A percentile compares a stretch with the other conserved stretches of the same genome.
phyloP scores from a whole-genome alignment of 2,797 vertebrate genomes.

The Gymnodraco acuticeps region DNA sequence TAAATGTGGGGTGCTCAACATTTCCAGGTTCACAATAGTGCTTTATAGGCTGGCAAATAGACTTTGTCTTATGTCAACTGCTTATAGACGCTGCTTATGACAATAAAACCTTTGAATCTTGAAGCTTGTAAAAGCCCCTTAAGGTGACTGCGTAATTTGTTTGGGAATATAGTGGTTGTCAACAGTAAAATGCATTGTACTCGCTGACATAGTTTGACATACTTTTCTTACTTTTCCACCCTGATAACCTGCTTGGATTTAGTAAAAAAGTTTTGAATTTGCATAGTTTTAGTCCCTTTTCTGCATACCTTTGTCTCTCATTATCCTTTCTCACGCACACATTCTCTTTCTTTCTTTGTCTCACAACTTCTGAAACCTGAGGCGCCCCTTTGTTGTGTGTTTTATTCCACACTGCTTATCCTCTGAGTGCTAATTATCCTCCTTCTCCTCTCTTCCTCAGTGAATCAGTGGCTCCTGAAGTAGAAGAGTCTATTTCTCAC shows the following conservation, averaged over 20 bases:
- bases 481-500: conserved; percentile 70
- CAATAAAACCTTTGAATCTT: too few species aligned
- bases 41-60: too few species aligned
- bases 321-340: conserved; percentile 12
- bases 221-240: not conserved
- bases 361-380: conserved; percentile 33
- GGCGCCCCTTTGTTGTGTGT: conserved; percentile 31
- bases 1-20: too few species aligned
- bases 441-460: conserved; percentile 66
- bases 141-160: not conserved
- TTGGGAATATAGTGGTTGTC: not conserved
- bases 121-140: not conserved
- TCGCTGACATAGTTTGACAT: not conserved
- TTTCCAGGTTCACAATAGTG: too few species aligned
- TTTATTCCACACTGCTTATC: conserved; percentile 24
- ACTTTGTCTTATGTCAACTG: too few species aligned
- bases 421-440: conserved; percentile 49
- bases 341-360: conserved; percentile 8
- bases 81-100: too few species aligned
- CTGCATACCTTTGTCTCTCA: conserved; percentile 13
- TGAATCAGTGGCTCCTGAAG: conserved; percentile 97
- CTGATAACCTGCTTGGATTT: not conserved
- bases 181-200: not conserved
- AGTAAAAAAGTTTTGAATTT: conserved; percentile 2
- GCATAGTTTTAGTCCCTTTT: not conserved